Evolutionary conservation across 2,797 vertebrate genomes (phyloP).

Genomic region (Sparus aurata): DNA sequence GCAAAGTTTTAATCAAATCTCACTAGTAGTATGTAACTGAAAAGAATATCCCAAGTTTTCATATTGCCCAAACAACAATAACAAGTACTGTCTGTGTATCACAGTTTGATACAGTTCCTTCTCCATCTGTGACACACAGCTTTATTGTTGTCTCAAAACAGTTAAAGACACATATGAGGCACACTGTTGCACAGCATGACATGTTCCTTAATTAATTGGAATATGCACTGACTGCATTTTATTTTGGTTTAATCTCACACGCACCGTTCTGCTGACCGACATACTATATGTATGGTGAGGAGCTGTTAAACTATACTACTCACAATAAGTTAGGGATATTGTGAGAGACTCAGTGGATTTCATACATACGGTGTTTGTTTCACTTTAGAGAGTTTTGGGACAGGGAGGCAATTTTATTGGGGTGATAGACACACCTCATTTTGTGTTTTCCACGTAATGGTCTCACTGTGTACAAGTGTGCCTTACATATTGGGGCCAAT

Average conservation of each 20-base stretch:
- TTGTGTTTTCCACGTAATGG: too few species aligned
- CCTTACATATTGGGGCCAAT: too few species aligned
- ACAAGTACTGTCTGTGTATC: not conserved
- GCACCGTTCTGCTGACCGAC: not conserved
- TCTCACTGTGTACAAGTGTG: too few species aligned
- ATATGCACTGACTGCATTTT: slow-evolving; percentile 1
- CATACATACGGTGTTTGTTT: too few species aligned
- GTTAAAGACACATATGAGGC: not conserved
- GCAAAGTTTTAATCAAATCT: too few species aligned
- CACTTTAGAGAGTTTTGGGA: too few species aligned
- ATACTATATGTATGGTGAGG: not conserved
- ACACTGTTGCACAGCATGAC: not conserved
- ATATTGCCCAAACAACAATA: not conserved
- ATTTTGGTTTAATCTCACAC: not conserved
- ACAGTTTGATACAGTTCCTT: not conserved
- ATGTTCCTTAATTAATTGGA: not conserved
- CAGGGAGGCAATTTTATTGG: too few species aligned
- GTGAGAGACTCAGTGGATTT: too few species aligned
- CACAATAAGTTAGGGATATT: too few species aligned
- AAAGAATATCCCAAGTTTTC: too few species aligned
- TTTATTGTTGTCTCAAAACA: not conserved
- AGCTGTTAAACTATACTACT: not conserved
- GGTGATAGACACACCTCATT: too few species aligned
- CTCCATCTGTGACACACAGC: not conserved
- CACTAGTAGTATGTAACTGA: too few species aligned